Evolutionary conservation across 2,113 vertebrate genomes (phyloP), one percentile per base, ranked within the genome.

Genomic region (Zosterops borbonicus): DNA sequence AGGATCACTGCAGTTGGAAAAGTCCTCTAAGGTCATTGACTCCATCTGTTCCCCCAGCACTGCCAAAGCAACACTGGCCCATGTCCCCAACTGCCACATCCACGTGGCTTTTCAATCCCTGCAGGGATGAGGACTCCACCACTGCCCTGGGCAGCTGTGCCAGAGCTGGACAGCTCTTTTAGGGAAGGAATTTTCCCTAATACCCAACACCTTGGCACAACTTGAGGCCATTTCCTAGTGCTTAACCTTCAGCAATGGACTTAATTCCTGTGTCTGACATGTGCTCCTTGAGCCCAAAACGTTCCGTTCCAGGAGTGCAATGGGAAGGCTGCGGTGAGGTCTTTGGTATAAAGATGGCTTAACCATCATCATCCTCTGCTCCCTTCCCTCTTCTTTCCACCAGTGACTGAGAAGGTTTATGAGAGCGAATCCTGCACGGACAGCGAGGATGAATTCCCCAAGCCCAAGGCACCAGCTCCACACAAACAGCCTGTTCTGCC

Each of bases 361-460:
- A 77, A 89, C 50, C 53, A 55, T 47, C 63, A 31, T 27, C 29
- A 6, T 62, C 33, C 71, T 13, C 52, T 84, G 58, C 62, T 82
- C 58, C 78, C 92, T 77, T n/a, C 64, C 95, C 55, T 62, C 23
- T 62, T 77, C 47, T 70, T 49, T 17, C 46, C 28, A 27, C 39
- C 97, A 99, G 99, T 99, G 94, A 99, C 99, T 0, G 99, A 99
- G 95, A 99, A 99, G 97, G 98, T 92, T 86, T 99, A 98, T 0
- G 98, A 98, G 97, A 99, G 98, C 0, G 99, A 99, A 71, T 99
- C 99, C 42, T 99, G 99, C 81, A 99, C 99, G 0, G 99, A 99
- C 58, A 97, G 98, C 1, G 99, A 99, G 37, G 98, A 98, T 5
- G 98, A 99, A 9, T 95, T 97, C 6, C 12, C 82, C 35, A 97